Evolutionary conservation across 1,140 invertebrate species (phyloP).

Genomic region (Drosophila virilis): DNA sequence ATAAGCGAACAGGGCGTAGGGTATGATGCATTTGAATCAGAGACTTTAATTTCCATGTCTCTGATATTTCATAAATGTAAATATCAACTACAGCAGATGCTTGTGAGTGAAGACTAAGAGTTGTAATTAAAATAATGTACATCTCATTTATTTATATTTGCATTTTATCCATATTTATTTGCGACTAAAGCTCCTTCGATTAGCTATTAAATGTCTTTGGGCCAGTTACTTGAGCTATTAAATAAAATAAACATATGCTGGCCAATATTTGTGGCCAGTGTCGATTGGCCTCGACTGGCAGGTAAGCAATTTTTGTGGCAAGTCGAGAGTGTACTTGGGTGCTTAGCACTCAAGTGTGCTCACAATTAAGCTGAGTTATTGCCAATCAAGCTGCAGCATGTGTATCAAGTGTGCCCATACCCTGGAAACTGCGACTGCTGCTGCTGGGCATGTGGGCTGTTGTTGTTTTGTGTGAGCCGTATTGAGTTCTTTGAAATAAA

Average conservation of each 20-base stretch:
- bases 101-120: too few species aligned
- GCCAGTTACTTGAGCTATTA: not conserved
- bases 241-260: not conserved
- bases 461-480: conserved; percentile 6
- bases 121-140: too few species aligned
- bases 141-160: not conserved
- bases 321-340: conserved; percentile 2
- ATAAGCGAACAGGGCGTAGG: too few species aligned
- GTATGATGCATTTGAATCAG: too few species aligned
- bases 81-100: too few species aligned
- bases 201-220: not conserved
- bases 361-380: conserved; percentile 43
- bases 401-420: not conserved
- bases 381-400: conserved; percentile 27
- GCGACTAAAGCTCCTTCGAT: not conserved
- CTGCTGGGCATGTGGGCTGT: too few species aligned
- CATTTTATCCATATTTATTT: not conserved
- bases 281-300: not conserved
- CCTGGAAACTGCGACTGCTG: too few species aligned
- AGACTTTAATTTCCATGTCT: too few species aligned
- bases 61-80: too few species aligned
- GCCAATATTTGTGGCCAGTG: conserved; percentile 8
- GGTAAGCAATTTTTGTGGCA: conserved; percentile 6
- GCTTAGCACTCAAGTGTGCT: conserved; percentile 15
- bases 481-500: conserved; percentile 70